Evolutionary conservation across 1,140 invertebrate species (phyloP).

Genomic region (Harpegnathos saltator): DNA sequence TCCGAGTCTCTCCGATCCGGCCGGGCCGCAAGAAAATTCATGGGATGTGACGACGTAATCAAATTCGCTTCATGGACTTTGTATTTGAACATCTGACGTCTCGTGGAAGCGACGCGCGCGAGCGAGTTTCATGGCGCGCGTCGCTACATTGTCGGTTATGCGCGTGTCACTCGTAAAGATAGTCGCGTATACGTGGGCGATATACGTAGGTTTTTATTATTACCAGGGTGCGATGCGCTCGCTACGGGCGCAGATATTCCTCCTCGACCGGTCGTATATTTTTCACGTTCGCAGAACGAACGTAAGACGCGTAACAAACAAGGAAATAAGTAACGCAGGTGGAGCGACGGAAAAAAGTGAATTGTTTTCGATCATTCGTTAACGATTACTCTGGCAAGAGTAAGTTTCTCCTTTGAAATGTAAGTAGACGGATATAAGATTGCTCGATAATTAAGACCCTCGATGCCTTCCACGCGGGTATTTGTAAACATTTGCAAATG

Average conservation of each 20-base stretch:
- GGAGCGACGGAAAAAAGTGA: background rate
- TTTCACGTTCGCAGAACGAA: background rate
- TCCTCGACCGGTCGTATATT: background rate
- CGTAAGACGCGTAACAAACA: background rate
- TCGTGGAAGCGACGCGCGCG: background rate
- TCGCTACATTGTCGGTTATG: background rate
- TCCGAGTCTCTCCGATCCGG: background rate
- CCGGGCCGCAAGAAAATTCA: conserved; percentile 42
- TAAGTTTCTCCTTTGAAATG: background rate
- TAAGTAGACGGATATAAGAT: background rate
- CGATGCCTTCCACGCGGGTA: too few relatives aligned
- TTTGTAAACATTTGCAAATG: too few relatives aligned
- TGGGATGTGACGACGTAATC: background rate
- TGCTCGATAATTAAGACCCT: background rate
- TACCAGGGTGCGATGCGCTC: background rate
- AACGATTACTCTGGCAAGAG: background rate
- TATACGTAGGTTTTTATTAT: conserved; percentile 1
- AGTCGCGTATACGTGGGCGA: too few relatives aligned
- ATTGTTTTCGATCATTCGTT: background rate
- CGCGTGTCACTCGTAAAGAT: background rate
- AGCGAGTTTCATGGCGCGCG: background rate
- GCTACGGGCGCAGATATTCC: background rate
- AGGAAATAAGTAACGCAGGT: background rate
- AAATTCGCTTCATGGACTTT: conserved; percentile 43
- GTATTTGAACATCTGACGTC: conserved; percentile 32